A percentile compares a stretch with the other conserved stretches of the same genome.
Evolutionary conservation across 2,113 vertebrate genomes (phyloP).

Genomic region (Triplophysa siluroides): DNA sequence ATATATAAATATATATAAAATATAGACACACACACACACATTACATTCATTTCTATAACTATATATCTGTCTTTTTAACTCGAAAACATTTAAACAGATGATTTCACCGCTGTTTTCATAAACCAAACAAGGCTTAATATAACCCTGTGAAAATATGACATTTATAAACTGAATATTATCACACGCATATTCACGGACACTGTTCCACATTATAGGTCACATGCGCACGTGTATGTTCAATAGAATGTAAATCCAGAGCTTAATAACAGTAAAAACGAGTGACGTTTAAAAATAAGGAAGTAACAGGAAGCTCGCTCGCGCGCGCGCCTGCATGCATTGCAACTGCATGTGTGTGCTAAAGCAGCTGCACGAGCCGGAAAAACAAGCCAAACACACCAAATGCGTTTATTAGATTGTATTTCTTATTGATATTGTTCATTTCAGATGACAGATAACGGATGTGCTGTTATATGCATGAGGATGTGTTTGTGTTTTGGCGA

Average conservation of each 20-base stretch:
- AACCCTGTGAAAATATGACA: background rate
- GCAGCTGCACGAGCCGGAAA: background rate
- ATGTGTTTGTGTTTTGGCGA: background rate
- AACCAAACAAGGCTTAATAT: background rate
- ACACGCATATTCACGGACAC: background rate
- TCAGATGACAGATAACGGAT: background rate
- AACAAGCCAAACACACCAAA: background rate
- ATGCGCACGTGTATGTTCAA: background rate
- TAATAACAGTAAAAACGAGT: background rate
- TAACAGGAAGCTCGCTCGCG: background rate
- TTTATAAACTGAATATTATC: no score
- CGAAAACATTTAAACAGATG: background rate
- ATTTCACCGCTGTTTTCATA: background rate
- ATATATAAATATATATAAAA: no score
- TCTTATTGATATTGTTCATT: background rate
- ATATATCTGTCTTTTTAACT: background rate
- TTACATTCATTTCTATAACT: background rate
- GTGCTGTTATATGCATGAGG: background rate
- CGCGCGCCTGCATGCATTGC: background rate
- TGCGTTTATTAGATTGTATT: background rate
- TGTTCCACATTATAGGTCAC: no score
- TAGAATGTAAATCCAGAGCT: background rate
- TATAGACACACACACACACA: background rate
- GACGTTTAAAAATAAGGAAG: background rate
- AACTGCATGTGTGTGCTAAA: constrained; percentile 4